Percentiles rank a stretch among this genome's conserved stretches.
phyloP scores from a whole-genome alignment of 2,113 vertebrate species.

The Pogonocichla stellata region DNA sequence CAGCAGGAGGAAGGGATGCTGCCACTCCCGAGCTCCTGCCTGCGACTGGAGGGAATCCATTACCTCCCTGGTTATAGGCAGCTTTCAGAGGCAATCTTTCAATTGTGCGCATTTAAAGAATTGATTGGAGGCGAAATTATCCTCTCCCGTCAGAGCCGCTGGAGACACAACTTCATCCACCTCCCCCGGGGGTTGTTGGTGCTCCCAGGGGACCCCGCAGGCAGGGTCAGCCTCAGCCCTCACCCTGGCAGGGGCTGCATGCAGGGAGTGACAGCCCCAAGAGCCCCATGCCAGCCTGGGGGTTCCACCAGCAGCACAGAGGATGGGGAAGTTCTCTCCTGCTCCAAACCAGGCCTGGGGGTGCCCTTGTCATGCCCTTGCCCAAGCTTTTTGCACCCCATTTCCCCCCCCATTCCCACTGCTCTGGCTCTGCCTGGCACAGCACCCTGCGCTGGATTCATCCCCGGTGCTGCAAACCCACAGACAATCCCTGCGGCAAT shows the following conservation, averaged over 20 bases:
- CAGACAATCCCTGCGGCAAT: neutral
- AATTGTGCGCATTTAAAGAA: constrained; percentile 68
- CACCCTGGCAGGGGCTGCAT: fast-evolving
- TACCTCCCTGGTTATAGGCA: constrained; percentile 63
- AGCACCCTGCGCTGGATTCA: neutral
- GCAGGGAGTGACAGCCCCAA: neutral
- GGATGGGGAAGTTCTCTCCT: fast-evolving
- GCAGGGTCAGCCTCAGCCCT: neutral
- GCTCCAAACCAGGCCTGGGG: neutral
- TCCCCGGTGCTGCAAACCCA: neutral
- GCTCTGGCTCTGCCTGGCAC: neutral
- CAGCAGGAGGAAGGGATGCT: neutral
- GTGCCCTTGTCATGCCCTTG: neutral
- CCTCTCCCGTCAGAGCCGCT: neutral
- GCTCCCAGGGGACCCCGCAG: neutral
- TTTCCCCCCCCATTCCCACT: fast-evolving
- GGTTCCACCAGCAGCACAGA: neutral
- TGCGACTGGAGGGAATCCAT: constrained; percentile 50
- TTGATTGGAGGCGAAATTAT: constrained; percentile 68
- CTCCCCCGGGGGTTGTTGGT: neutral
- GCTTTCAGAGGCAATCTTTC: constrained; percentile 70
- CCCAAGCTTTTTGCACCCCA: neutral
- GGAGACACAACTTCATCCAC: constrained; percentile 25
- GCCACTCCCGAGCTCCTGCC: neutral
- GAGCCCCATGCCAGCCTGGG: fast-evolving